phyloP scores from a whole-genome alignment of 2,888 invertebrate genomes.

The Drosophila antonietae region DNA sequence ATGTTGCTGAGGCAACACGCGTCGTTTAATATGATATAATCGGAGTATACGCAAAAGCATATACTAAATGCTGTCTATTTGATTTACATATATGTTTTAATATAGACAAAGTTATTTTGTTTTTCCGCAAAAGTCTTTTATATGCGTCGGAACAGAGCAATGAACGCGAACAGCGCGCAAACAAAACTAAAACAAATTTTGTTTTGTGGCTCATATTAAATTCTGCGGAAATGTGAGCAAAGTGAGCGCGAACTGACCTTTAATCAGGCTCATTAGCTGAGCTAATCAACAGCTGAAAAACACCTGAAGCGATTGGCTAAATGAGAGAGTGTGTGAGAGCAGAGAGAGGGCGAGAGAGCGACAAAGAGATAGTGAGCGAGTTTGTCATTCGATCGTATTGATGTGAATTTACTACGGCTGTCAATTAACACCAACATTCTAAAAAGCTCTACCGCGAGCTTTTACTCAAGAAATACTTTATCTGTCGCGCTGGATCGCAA shows the following conservation, averaged over 20 bases:
- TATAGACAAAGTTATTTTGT: conserved; percentile 1
- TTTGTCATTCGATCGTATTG: not conserved
- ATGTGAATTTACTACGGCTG: conserved; percentile 2
- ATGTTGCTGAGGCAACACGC: conserved; percentile 27
- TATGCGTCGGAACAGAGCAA: conserved; percentile 11
- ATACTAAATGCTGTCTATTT: conserved; percentile 14
- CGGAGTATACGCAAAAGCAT: conserved; percentile 6
- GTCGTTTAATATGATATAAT: conserved; percentile 24
- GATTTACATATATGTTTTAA: conserved; percentile 21
- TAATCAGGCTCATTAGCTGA: conserved; percentile 40
- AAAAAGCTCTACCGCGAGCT: conserved; percentile 15
- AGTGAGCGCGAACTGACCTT: conserved; percentile 45
- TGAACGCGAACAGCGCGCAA: conserved; percentile 38
- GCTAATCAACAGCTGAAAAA: conserved; percentile 4
- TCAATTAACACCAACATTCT: not conserved
- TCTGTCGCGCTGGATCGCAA: not conserved
- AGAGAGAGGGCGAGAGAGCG: not conserved
- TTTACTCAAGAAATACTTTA: conserved; percentile 2
- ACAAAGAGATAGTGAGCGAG: not conserved
- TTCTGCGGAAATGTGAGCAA: conserved; percentile 25
- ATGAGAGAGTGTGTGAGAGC: not conserved
- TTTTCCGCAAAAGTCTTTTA: conserved; percentile 6
- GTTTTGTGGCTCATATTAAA: conserved; percentile 45
- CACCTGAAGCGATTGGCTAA: not conserved
- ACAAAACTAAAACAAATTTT: conserved; percentile 57